Base-by-base conservation (phyloP, 2,888 invertebrate genomes). In the Chrysomela aeneicollis region DNA sequence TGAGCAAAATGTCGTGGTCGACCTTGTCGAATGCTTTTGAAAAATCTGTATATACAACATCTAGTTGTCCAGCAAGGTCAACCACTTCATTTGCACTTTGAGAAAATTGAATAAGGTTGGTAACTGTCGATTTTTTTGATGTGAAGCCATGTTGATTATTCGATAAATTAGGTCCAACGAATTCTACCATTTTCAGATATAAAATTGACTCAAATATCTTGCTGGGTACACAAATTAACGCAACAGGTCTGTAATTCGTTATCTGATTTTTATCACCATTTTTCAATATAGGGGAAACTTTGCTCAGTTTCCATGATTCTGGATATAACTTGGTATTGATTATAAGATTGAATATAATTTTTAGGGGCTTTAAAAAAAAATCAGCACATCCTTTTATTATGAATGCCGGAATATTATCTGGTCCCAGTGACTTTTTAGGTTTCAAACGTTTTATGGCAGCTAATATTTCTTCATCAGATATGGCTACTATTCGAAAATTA, bases 311-410 rank as follows among this genome's bases (percentile, higher is more conserved):
- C 52, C 32, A 52, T 52, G 30, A 26, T 26, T 6, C 6, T 26
- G 26, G 26, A 6, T 26, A 26, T 6, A 26, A 6, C 6, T 26
- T 26, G 52, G 18, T 32, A 22, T 51, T n/a, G 19, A 50, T 50
- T 50, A 50, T 19, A 18, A 50, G 50, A 50, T 50, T 50, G 6
- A 35, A 35, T 10, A 35, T 10, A 12, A 35, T 35, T 35, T 35
- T 12, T 5, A 35, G 35, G 35, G 35, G 35, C 35, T 12, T 35
- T 12, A 35, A 26, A 6, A 35, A 35, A 35, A 35, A 35, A 35
- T 35, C 54, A 8, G 54, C 54, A 8, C 54, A 54, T 54, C 17
- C 54, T 10, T 54, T 54, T 54, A 54, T 54, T 54, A 35, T 54
- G 6, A 5, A 26, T 5, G 26, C 26, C 6, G 26, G 26, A 26